phyloP scores from a whole-genome alignment of 2,113 vertebrate genomes.

The Ondatra zibethicus region DNA sequence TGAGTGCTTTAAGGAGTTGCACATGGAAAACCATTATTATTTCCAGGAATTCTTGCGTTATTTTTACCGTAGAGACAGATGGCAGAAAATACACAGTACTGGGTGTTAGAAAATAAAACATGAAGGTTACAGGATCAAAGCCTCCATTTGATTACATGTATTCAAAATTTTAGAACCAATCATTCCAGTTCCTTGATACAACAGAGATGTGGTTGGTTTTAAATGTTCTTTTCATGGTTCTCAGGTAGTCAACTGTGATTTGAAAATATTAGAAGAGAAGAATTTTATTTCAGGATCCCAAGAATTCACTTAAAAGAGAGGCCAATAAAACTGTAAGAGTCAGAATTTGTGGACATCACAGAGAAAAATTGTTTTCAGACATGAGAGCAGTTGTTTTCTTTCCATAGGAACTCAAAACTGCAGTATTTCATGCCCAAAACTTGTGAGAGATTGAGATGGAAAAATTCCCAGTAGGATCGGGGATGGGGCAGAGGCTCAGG shows the following conservation, averaged over 20 bases:
- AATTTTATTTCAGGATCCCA: neutral
- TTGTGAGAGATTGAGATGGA: neutral
- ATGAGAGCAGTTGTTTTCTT: neutral
- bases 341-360: neutral
- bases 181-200: slow-evolving; percentile 48
- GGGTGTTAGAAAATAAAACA: slow-evolving; percentile 36
- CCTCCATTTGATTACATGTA: neutral
- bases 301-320: neutral
- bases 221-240: slow-evolving; percentile 19
- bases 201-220: slow-evolving; percentile 1
- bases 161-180: slow-evolving; percentile 51
- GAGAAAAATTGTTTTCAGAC: neutral
- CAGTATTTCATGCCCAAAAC: neutral
- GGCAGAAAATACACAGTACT: neutral
- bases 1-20: neutral
- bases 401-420: neutral
- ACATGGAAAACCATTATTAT: neutral
- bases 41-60: neutral
- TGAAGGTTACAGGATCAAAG: neutral
- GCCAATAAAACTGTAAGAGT: neutral
- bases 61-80: slow-evolving; percentile 18
- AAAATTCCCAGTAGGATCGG: neutral
- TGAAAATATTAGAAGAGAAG: slow-evolving; percentile 50
- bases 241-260: neutral
- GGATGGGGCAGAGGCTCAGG: neutral